phyloP scores from a whole-genome alignment of 2,888 invertebrate genomes.

The Drosophila subquinaria region DNA sequence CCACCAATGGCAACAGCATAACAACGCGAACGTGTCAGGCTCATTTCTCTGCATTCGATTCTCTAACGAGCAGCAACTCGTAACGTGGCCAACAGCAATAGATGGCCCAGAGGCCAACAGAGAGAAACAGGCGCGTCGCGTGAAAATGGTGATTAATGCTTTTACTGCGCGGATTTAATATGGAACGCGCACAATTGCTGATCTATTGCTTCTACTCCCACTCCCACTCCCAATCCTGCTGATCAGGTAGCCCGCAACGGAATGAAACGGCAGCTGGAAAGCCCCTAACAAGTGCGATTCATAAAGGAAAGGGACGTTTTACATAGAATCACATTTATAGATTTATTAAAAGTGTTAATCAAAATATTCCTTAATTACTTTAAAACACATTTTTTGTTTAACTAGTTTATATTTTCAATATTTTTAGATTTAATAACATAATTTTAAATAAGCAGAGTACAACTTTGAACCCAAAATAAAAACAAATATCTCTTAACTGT shows the following conservation, averaged over 20 bases:
- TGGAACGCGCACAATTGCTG: slow-evolving; percentile 64
- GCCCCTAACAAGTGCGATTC: slow-evolving; percentile 68
- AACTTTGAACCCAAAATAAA: no score
- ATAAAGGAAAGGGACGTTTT: slow-evolving; percentile 45
- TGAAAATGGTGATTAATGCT: slow-evolving; percentile 80
- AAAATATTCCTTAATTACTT: no score
- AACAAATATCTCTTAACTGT: no score
- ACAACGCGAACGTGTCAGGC: slow-evolving; percentile 43
- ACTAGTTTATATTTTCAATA: no score
- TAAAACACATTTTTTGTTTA: no score
- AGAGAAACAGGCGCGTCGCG: slow-evolving; percentile 67
- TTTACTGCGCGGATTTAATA: slow-evolving; percentile 75
- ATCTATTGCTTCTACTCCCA: slow-evolving; percentile 1
- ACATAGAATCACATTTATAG: neutral
- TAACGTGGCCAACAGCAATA: slow-evolving; percentile 8
- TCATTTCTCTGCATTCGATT: slow-evolving; percentile 24
- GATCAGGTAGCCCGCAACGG: slow-evolving; percentile 59
- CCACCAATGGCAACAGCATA: neutral
- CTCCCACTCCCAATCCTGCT: neutral
- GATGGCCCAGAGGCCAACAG: slow-evolving; percentile 7
- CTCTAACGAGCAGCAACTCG: slow-evolving; percentile 48
- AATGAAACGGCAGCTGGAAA: slow-evolving; percentile 64
- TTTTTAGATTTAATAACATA: no score
- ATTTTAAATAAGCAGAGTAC: no score
- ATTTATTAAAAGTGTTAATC: neutral